Evolutionary conservation across 2,888 invertebrate species (phyloP), one percentile per base, ranked within the genome.

Genomic region (Calameuta filiformis): DNA sequence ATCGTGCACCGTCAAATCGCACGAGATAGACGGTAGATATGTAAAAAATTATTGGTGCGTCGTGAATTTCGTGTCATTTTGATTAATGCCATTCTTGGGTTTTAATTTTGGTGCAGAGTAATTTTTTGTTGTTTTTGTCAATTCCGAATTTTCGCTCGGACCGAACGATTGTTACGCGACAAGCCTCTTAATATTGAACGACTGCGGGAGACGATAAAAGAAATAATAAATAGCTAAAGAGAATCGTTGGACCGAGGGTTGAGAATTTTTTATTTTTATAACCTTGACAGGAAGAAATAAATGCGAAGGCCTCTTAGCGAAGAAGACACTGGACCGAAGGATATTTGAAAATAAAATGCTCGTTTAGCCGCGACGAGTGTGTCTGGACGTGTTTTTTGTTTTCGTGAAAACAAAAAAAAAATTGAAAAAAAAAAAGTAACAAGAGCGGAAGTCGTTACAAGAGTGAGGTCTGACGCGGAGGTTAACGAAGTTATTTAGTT

Each of bases 401-500:
- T 40, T 23, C 23, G 6, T 1, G 37, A 71, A 56, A 77, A 15
- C 30, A 56, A 74, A 31, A 77, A 35, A 73, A 35, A 12, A 1
- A 40, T 15, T 73, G 76, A 31, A 73, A 75, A n/a, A 69, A 6
- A 56, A 34, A 71, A 69, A 76, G 68, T 73, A 73, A 76, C 35
- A 69, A 79, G 76, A 69, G 12, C 77, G 78, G 73, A 35, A 35
- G 34, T 31, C 12, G 30, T 74, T 75, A 68, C 12, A 37, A 78
- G 76, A 76, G 80, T 77, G 81, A 76, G 81, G 79, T 79, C 73
- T 79, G 68, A 73, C 71, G 3, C 33, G 23, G 35, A 78, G 76
- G 71, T 79, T 79, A 84, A 82, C 81, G 79, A 83, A 77, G 79
- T 78, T 79, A 82, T 81, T 82, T 79, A 80, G 79, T 76, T 82